Evolutionary conservation across 2,888 invertebrate species (phyloP), one percentile per base, ranked within the genome.

Genomic region (Epirrita christyi): DNA sequence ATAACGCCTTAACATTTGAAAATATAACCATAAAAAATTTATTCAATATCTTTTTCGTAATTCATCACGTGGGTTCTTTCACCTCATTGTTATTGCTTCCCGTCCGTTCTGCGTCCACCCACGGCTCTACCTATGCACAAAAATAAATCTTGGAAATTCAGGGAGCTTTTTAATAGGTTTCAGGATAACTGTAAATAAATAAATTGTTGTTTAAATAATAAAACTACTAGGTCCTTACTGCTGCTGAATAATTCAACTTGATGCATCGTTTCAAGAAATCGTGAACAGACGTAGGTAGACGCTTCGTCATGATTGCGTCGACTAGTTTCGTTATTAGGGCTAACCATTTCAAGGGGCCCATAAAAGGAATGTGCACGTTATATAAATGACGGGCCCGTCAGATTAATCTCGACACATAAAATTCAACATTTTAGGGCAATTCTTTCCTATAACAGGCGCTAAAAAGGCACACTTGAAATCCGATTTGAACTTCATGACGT

Each of bases 401-500:
- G 57, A 73, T 70, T 64, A 62, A 64, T 67, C 66, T 68, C 61
- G 52, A 44, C 51, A 68, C 69, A 62, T 72, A 57, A 68, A 66
- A 64, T 66, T 64, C 60, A 59, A 58, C 65, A 58, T 51, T 68
- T 67, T 58, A 64, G 61, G 68, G 67, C 70, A 69, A 70, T 66
- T 60, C 58, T 61, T 45, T 47, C 28, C 58, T 59, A 54, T 63
- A 68, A 60, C 60, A 61, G 67, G 66, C 46, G 61, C 57, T 61
- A 49, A 68, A 72, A 75, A 72, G 71, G 67, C 70, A 61, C 62
- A 74, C 67, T 70, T 71, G 72, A 70, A 67, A 63, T 63, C 70
- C 64, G 68, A 79, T 78, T 64, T 67, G 66, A 75, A 66, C 61
- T 6, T 55, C 67, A 74, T 81, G 78, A 85, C 87, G 88, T 88